Evolutionary conservation across 2,888 invertebrate species (phyloP).

Genomic region (Parnassius orleans): DNA sequence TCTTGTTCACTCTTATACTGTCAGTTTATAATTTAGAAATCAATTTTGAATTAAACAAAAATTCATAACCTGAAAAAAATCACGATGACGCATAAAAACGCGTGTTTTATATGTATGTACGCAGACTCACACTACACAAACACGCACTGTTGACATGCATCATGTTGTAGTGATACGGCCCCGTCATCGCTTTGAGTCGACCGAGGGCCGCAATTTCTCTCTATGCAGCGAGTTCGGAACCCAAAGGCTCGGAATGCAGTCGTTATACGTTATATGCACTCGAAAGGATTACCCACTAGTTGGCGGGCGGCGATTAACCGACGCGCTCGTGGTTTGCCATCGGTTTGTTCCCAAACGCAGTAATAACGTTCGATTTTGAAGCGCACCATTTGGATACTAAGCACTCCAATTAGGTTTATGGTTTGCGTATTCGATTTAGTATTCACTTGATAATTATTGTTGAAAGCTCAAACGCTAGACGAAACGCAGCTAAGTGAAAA

Average conservation of each 20-base stretch:
- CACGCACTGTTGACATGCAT: slow-evolving; percentile 46
- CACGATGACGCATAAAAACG: slow-evolving; percentile 23
- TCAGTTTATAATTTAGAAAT: slow-evolving; percentile 17
- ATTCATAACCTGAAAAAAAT: slow-evolving; percentile 11
- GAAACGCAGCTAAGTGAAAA: too few relatives aligned
- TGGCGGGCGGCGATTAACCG: slow-evolving; percentile 68
- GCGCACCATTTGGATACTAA: slow-evolving; percentile 41
- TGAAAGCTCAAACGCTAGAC: background rate
- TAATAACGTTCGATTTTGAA: slow-evolving; percentile 52
- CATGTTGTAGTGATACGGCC: slow-evolving; percentile 64
- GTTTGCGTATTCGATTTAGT: slow-evolving; percentile 22
- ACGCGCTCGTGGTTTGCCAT: slow-evolving; percentile 62
- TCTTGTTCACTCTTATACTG: slow-evolving; percentile 2
- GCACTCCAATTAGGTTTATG: slow-evolving; percentile 47
- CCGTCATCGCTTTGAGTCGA: slow-evolving; percentile 66
- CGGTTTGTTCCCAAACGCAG: slow-evolving; percentile 60
- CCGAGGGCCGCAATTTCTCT: slow-evolving; percentile 65
- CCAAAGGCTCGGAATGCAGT: slow-evolving; percentile 58
- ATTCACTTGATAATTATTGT: slow-evolving; percentile 23
- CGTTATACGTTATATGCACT: slow-evolving; percentile 75
- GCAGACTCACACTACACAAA: slow-evolving; percentile 35
- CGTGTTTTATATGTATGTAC: slow-evolving; percentile 3
- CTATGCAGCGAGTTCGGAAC: slow-evolving; percentile 46
- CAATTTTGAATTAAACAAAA: slow-evolving; percentile 15
- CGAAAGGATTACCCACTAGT: slow-evolving; percentile 74